phyloP scores from a whole-genome alignment of 2,797 vertebrate genomes.

The Coranthus polyacanthus region DNA sequence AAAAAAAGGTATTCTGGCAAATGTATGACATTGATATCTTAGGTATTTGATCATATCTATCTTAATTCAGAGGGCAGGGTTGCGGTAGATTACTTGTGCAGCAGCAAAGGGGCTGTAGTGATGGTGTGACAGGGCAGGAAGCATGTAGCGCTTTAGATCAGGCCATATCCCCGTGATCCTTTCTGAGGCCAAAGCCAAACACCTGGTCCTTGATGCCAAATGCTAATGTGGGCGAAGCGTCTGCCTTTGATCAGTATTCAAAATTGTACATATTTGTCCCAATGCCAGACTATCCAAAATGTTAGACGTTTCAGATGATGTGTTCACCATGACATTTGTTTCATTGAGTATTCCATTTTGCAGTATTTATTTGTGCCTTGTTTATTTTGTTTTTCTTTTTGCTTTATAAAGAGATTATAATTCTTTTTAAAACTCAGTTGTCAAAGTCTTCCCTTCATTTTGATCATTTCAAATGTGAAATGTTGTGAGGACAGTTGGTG shows the following conservation, averaged over 20 bases:
- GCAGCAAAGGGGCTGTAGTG: neutral
- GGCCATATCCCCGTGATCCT: neutral
- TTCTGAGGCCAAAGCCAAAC: slow-evolving; percentile 8
- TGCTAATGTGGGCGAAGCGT: neutral
- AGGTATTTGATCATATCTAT: too few relatives aligned
- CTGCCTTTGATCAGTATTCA: slow-evolving; percentile 8
- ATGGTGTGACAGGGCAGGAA: neutral
- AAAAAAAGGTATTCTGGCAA: too few relatives aligned
- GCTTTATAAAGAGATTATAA: slow-evolving; percentile 67
- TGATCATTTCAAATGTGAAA: slow-evolving; percentile 33
- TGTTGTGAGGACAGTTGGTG: slow-evolving; percentile 20
- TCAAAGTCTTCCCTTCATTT: slow-evolving; percentile 24
- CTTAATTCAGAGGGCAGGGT: slow-evolving; percentile 5
- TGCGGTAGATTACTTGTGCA: neutral
- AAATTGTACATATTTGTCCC: slow-evolving; percentile 11
- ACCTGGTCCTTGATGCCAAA: slow-evolving; percentile 14
- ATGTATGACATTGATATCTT: too few relatives aligned
- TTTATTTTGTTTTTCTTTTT: slow-evolving; percentile 51
- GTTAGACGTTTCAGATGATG: too few relatives aligned
- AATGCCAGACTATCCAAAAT: slow-evolving; percentile 13
- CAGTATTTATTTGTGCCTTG: slow-evolving; percentile 87
- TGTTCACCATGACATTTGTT: slow-evolving; percentile 54
- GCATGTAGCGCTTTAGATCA: slow-evolving; percentile 16
- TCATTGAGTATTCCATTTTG: slow-evolving; percentile 68
- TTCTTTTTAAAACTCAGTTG: slow-evolving; percentile 55